phyloP scores from a whole-genome alignment of 2,888 invertebrate genomes.

The Mimas tiliae region DNA sequence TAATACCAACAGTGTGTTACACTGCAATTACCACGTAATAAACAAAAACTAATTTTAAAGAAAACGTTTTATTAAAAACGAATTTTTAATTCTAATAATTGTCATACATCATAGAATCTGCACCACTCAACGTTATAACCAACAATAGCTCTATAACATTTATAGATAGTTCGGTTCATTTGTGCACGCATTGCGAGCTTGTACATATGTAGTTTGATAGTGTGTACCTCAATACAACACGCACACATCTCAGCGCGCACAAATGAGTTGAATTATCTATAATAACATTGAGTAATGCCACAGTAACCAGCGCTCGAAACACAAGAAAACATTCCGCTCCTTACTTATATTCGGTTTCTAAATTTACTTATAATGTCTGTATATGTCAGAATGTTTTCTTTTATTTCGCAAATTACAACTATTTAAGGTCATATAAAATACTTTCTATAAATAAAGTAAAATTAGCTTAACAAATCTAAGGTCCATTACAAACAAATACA shows the following conservation, averaged over 20 bases:
- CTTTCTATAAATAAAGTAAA: neutral
- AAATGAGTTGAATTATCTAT: neutral
- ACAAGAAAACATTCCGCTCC: too few relatives aligned
- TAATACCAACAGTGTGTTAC: too few relatives aligned
- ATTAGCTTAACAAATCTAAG: constrained; percentile 8
- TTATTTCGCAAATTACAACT: neutral
- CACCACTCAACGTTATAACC: constrained; percentile 18
- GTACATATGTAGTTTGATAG: too few relatives aligned
- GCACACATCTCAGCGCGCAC: too few relatives aligned
- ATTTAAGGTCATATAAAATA: neutral
- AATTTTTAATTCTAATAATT: constrained; percentile 18
- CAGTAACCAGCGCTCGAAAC: neutral
- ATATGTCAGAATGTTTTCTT: constrained; percentile 10
- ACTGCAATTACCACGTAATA: too few relatives aligned
- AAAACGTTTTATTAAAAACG: constrained; percentile 24
- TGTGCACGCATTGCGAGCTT: too few relatives aligned
- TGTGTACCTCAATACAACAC: too few relatives aligned
- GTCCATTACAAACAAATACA: constrained; percentile 6
- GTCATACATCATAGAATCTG: constrained; percentile 21
- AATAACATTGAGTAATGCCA: constrained; percentile 5
- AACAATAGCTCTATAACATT: neutral
- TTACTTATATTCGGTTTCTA: neutral
- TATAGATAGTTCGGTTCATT: too few relatives aligned
- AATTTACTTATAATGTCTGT: too few relatives aligned
- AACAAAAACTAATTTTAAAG: neutral